Evolutionary conservation across 2,888 invertebrate genomes (phyloP), one percentile per base, ranked within the genome.

Genomic region (Abrostola triplasia): DNA sequence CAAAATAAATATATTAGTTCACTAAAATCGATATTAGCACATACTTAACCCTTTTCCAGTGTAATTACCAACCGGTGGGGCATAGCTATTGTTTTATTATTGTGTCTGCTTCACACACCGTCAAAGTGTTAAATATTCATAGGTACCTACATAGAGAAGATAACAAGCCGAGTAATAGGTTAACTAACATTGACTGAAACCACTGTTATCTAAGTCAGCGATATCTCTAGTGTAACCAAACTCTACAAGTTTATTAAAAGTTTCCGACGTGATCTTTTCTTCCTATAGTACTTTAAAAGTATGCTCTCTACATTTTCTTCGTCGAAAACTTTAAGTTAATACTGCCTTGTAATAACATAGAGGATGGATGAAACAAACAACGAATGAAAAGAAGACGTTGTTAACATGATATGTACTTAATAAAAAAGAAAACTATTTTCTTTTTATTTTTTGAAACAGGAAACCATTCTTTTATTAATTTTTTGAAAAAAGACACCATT

Each of bases 191-290:
- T 54, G 48, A 57, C 56, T 48, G 7, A 60, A 36, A 47, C 74
- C 68, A 68, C 63, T 54, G 72, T 75, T 70, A 83, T 81, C 77
- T 73, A 67, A 67, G 67, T 76, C 80, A 83, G 77, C 79, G 76
- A 79, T 82, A 82, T 82, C 80, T 81, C 69, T 53, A 56, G 73
- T 80, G 80, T 76, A 80, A 84, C 81, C 74, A 69, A 81, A 84
- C 81, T 85, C 80, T 51, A 59, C 73, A 84, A 87, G 83, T 86
- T 87, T 86, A 86, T 89, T 87, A 86, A 86, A 88, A 88, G 80
- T 88, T 87, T 73, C 66, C 82, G 80, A 85, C 86, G 85, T 85
- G 86, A 84, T 85, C 82, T 82, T 83, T 84, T 77, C 83, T 75
- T 73, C 55, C 67, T 65, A 58, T 65, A 64, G 60, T 73, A 71